Evolutionary conservation across 1,140 invertebrate species (phyloP).

Genomic region (Metopolophium dirhodum): DNA sequence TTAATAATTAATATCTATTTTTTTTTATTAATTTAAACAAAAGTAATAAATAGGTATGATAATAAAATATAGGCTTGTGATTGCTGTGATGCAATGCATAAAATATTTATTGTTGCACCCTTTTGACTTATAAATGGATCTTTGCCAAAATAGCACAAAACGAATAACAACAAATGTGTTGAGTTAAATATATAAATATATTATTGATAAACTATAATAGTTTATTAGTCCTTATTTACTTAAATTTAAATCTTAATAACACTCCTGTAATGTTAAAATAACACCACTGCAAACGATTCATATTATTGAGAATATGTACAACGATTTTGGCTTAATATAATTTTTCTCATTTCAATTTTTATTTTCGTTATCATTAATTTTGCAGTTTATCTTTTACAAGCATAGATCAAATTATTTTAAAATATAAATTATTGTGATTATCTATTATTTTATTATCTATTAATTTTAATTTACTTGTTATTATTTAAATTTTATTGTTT

Average conservation of each 20-base stretch:
- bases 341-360: too few species aligned
- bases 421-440: neutral
- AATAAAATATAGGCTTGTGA: neutral
- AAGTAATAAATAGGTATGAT: neutral
- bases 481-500: constrained; percentile 60
- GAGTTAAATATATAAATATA: too few species aligned
- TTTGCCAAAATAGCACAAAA: too few species aligned
- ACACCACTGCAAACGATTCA: too few species aligned
- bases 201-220: too few species aligned
- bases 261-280: too few species aligned
- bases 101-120: neutral
- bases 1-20: neutral
- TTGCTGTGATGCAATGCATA: neutral
- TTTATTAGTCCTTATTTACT: too few species aligned
- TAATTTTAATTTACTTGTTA: neutral
- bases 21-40: neutral
- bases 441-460: neutral
- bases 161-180: too few species aligned
- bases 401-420: neutral
- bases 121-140: too few species aligned
- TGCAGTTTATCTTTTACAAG: neutral
- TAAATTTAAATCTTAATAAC: too few species aligned
- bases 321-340: too few species aligned
- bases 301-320: too few species aligned
- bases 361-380: neutral